A percentile compares a stretch with the other conserved stretches of the same genome.
Evolutionary conservation across 1,140 invertebrate genomes (phyloP).

Genomic region (Drosophila pseudoobscura): DNA sequence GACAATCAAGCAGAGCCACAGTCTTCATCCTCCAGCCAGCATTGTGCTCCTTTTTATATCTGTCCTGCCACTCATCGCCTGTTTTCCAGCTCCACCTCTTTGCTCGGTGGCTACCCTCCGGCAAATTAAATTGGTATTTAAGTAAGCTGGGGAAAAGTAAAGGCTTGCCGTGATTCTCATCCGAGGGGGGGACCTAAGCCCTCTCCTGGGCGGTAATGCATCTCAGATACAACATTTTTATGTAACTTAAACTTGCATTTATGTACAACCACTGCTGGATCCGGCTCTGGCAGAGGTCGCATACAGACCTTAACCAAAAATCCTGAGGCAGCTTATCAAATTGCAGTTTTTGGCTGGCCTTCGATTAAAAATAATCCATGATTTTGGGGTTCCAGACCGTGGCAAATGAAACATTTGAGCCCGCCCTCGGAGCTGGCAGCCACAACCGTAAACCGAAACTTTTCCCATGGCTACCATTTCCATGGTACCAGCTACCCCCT

Average conservation of each 20-base stretch:
- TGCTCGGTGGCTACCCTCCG: constrained; percentile 13
- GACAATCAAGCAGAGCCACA: constrained; percentile 35
- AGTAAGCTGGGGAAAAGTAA: not conserved
- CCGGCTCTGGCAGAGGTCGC: not conserved
- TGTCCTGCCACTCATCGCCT: too few relatives aligned
- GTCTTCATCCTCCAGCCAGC: not conserved
- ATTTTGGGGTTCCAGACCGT: not conserved
- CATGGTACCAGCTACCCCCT: not conserved
- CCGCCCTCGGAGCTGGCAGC: not conserved
- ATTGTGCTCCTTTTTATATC: too few relatives aligned
- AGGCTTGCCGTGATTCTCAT: too few relatives aligned
- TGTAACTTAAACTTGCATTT: constrained; percentile 32
- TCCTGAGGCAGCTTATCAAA: constrained; percentile 6
- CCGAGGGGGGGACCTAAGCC: too few relatives aligned
- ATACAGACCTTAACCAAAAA: not conserved
- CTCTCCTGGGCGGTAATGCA: too few relatives aligned
- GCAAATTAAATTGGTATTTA: constrained; percentile 52
- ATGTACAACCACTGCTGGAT: not conserved
- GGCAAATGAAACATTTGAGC: not conserved
- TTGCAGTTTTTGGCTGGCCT: not conserved
- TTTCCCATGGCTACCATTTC: not conserved
- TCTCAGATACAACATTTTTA: not conserved
- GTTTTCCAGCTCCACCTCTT: not conserved
- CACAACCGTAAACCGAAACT: constrained; percentile 13
- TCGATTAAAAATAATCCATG: not conserved